Conservation (phyloP, 2,888 invertebrate species). For the Bugula neritina region DNA sequence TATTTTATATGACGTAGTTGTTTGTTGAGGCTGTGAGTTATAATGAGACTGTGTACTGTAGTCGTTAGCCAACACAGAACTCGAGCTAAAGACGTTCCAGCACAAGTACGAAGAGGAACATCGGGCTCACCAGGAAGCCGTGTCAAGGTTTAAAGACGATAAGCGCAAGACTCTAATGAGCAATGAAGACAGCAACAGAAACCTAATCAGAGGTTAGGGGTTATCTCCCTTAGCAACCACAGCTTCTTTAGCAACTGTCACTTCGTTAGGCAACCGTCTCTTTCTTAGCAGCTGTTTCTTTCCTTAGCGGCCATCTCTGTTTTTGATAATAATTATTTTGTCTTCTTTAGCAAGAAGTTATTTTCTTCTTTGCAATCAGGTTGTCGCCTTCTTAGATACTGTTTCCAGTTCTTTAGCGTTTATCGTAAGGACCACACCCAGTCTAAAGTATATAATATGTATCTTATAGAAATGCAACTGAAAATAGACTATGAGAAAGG, state of each 20-base stretch:
- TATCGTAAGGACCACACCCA: too few species aligned
- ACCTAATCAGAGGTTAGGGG: slow-evolving; percentile 79
- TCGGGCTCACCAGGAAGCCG: slow-evolving; percentile 65
- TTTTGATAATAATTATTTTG: too few species aligned
- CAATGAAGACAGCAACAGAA: slow-evolving; percentile 73
- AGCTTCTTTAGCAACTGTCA: too few species aligned
- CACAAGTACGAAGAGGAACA: slow-evolving; percentile 48
- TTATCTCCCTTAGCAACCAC: too few species aligned
- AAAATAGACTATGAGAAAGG: slow-evolving; percentile 86
- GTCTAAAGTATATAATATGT: background rate
- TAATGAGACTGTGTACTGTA: slow-evolving; percentile 29
- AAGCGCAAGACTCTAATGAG: slow-evolving; percentile 47
- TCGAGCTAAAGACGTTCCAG: slow-evolving; percentile 47
- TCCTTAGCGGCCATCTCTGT: too few species aligned
- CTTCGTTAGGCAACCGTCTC: too few species aligned
- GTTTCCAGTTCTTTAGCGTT: too few species aligned
- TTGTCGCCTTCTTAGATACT: too few species aligned
- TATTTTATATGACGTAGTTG: slow-evolving; percentile 19
- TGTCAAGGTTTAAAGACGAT: slow-evolving; percentile 49
- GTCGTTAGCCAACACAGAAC: slow-evolving; percentile 47
- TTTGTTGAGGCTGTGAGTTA: background rate
- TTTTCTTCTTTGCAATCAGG: too few species aligned
- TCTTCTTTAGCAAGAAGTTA: too few species aligned
- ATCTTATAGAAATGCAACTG: slow-evolving; percentile 70
- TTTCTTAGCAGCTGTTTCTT: too few species aligned